Base-by-base conservation (phyloP, 2,797 vertebrate genomes). In the Anguilla megastoma region DNA sequence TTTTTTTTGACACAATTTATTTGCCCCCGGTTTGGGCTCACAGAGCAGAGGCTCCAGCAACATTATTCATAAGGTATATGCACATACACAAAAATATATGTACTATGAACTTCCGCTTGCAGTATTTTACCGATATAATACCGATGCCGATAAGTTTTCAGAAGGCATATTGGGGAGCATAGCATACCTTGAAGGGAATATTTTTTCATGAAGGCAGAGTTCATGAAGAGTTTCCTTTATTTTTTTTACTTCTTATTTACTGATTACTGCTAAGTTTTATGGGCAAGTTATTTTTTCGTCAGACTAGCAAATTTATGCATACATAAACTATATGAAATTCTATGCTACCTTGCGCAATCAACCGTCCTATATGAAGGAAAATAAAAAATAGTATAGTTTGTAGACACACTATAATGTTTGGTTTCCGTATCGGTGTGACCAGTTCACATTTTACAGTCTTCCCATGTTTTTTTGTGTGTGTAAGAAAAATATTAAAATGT, bases 1-100 rank as follows among this genome's bases (percentile, higher is more conserved):
- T 36, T 79, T 88, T 89, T 89, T 80, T 33, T 79, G 74, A 79
- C 36, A 79, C 41, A 18, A 79, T 45, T 41, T 24, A 4, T 0
- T 36, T 36, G 36, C 36, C 36, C 36, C 36, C 24, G 36, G 21
- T 80, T 50, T 87, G 54, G 89, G 89, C 82, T 18, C 30, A 50
- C 45, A 89, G 66, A 85, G 56, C 45, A 14, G 86, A 52, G 24
- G 30, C 63, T 8, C 41, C 69, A n/a, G 58, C 54, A 21, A 18
- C 74, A 79, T 41, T 48, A 80, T 80, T 48, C 16, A 48, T 48
- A 10, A 24, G 24, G 41, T n/a, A 21, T n/a, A 76, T 5, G 14
- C 33, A 69, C n/a, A 71, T 71, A 36, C 24, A 80, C 14, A 79
- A 6, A 79, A 41, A 36, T 30, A 30, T 2, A 74, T 74, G 10